Percentiles rank a stretch among this genome's conserved stretches.
Evolutionary conservation across 2,797 vertebrate genomes (phyloP).

Genomic region (Brachyalestes nurse): DNA sequence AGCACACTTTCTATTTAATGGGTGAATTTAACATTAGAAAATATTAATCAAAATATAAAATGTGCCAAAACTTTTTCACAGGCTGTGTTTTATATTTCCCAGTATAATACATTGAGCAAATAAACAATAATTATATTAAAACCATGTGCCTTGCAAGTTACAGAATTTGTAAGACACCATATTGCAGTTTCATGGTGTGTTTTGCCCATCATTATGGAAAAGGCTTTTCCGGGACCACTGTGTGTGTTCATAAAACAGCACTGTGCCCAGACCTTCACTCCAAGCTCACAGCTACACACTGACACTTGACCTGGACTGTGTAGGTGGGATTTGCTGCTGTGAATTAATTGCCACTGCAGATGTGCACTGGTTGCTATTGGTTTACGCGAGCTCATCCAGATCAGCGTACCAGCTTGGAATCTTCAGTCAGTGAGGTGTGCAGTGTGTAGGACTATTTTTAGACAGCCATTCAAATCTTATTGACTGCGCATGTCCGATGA

Average conservation of each 20-base stretch:
- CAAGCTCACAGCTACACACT: not conserved
- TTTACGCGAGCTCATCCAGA: slow-evolving; percentile 16
- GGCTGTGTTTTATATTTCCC: too few relatives aligned
- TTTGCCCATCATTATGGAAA: not conserved
- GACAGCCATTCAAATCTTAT: not conserved
- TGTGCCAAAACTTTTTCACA: too few relatives aligned
- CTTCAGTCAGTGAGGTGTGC: not conserved
- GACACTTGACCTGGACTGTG: not conserved
- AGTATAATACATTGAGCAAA: too few relatives aligned
- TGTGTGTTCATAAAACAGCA: not conserved
- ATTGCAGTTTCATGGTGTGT: not conserved
- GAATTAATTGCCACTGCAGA: slow-evolving; percentile 10
- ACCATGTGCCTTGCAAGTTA: not conserved
- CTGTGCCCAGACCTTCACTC: not conserved
- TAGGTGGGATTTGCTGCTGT: not conserved
- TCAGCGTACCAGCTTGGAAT: not conserved
- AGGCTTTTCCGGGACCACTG: not conserved
- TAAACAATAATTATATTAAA: not conserved
- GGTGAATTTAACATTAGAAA: too few relatives aligned
- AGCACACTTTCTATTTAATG: too few relatives aligned
- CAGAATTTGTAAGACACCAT: not conserved
- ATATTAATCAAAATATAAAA: too few relatives aligned
- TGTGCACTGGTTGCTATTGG: not conserved
- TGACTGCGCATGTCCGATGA: not conserved
- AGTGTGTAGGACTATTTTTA: slow-evolving; percentile 10